A percentile compares a stretch with the other conserved stretches of the same genome.
These are phyloP conservation scores for Hylaeus volcanicus DNA, from an alignment of 1,140 invertebrate species.

Conservation along the genomic window DNA sequence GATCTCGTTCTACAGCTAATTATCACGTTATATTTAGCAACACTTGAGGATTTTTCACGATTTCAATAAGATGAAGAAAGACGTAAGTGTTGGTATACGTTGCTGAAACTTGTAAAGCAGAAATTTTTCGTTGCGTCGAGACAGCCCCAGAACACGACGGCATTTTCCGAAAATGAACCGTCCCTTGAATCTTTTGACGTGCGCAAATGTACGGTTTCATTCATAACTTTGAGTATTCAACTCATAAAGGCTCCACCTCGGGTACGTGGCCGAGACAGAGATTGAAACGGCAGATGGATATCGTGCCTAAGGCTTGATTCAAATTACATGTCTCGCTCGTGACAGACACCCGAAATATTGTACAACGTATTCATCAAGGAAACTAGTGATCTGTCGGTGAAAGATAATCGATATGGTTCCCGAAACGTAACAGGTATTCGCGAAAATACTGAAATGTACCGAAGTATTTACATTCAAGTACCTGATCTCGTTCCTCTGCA, in stretches of 20 bases:
- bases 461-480: no score
- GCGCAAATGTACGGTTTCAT: background rate
- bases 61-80: background rate
- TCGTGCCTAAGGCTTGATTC: background rate
- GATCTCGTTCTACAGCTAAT: background rate
- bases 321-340: no score
- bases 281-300: background rate
- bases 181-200: background rate
- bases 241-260: background rate
- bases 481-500: no score
- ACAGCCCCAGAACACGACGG: background rate
- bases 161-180: conserved; percentile 5
- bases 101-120: background rate
- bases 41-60: background rate
- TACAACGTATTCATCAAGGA: background rate
- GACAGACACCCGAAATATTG: background rate
- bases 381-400: no score
- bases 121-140: background rate
- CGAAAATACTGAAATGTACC: no score
- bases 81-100: background rate
- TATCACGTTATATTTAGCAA: background rate
- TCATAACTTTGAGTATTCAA: conserved; percentile 1
- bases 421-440: no score
- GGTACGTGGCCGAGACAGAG: background rate
- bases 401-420: no score